Evolutionary conservation across 2,113 vertebrate species (phyloP).

Genomic region (Nesoenas mayeri): DNA sequence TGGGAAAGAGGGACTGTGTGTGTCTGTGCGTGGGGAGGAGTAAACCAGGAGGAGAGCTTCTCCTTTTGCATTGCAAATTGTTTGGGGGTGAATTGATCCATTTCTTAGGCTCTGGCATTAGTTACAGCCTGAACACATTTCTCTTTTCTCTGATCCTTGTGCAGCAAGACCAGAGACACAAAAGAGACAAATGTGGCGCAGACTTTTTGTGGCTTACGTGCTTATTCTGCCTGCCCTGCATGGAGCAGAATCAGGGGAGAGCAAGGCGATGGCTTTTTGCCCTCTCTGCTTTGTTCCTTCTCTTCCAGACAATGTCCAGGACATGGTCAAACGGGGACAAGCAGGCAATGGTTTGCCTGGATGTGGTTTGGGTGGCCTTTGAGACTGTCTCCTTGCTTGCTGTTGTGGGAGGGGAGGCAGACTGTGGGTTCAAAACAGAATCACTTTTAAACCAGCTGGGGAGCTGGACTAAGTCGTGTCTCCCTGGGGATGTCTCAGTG

Average conservation of each 20-base stretch:
- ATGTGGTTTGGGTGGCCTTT: background rate
- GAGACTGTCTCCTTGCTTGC: background rate
- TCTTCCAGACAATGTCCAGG: background rate
- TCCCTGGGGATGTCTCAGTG: background rate
- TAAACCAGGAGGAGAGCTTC: background rate
- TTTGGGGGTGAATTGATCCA: background rate
- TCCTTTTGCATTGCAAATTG: conserved; percentile 15
- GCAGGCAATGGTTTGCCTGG: background rate
- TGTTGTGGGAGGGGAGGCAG: background rate
- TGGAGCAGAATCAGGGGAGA: background rate
- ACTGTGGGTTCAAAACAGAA: background rate
- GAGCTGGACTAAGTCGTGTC: background rate
- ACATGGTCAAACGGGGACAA: background rate
- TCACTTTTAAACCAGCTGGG: background rate
- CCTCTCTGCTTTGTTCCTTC: background rate
- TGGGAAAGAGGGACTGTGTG: background rate
- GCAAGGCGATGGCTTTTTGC: background rate
- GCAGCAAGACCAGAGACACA: conserved; percentile 2
- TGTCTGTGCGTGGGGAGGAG: background rate
- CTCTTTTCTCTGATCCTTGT: background rate
- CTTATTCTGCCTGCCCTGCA: background rate
- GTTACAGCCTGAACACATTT: conserved; percentile 4
- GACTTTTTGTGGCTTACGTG: background rate
- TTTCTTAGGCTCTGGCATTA: conserved; percentile 5
- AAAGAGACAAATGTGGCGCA: conserved; percentile 12